phyloP scores from a whole-genome alignment of 2,888 invertebrate species.

The Zonitis immaculata region DNA sequence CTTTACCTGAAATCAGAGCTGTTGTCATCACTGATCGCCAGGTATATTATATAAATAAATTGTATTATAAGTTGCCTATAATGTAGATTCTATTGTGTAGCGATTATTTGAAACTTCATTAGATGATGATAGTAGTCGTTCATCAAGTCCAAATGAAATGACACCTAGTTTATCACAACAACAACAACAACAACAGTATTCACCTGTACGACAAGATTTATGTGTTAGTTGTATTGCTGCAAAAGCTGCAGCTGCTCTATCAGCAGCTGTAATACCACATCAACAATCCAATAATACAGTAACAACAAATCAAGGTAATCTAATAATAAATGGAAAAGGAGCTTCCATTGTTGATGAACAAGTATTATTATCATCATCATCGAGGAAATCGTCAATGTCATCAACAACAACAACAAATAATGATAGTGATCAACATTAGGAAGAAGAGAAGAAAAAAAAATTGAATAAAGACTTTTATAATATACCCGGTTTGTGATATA shows the following conservation, averaged over 20 bases:
- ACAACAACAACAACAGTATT: constrained; percentile 16
- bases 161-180: constrained; percentile 52
- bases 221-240: constrained; percentile 44
- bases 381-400: not conserved
- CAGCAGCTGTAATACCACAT: not conserved
- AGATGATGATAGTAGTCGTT: constrained; percentile 56
- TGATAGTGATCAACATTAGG: not conserved
- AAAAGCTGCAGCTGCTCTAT: constrained; percentile 26
- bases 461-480: not conserved
- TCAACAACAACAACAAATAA: not conserved
- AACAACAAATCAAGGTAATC: constrained; percentile 15
- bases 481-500: constrained; percentile 13
- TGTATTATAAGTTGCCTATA: too few species aligned
- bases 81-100: constrained; percentile 23
- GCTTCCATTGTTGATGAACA: constrained; percentile 9
- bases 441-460: not conserved
- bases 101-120: constrained; percentile 49
- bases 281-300: not conserved
- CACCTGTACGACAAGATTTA: constrained; percentile 38
- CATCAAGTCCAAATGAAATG: constrained; percentile 61
- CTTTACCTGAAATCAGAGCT: constrained; percentile 47
- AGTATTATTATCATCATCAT: constrained; percentile 11
- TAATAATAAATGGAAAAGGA: constrained; percentile 1
- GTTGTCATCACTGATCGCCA: constrained; percentile 42
- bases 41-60: constrained; percentile 12